Conservation (phyloP, 2,888 invertebrate species). For the Cephalotes varians region DNA sequence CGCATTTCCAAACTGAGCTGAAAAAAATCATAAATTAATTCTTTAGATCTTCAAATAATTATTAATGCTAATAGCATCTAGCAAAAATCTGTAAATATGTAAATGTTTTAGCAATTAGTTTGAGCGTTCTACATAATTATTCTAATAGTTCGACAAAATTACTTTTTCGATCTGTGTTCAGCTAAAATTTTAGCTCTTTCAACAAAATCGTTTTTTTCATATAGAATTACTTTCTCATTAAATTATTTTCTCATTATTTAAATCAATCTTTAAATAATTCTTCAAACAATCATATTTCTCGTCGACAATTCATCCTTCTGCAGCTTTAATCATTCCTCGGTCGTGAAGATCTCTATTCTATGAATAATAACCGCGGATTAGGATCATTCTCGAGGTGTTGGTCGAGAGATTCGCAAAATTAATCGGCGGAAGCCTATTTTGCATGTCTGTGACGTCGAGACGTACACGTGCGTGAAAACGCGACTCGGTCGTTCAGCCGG, state of each 20-base stretch:
- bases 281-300: not conserved
- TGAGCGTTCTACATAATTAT: too few relatives aligned
- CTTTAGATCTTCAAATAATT: too few relatives aligned
- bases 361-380: not conserved
- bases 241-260: conserved; percentile 12
- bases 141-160: too few relatives aligned
- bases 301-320: not conserved
- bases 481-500: conserved; percentile 29
- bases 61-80: too few relatives aligned
- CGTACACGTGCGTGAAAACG: conserved; percentile 20
- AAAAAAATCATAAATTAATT: too few relatives aligned
- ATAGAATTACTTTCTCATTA: too few relatives aligned
- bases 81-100: too few relatives aligned
- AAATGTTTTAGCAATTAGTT: too few relatives aligned
- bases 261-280: not conserved
- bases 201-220: too few relatives aligned
- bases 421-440: conserved; percentile 42
- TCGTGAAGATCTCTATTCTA: not conserved
- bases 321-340: not conserved
- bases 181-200: too few relatives aligned
- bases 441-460: conserved; percentile 27
- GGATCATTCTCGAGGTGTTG: conserved; percentile 8
- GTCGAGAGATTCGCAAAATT: conserved; percentile 28
- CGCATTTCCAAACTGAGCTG: too few relatives aligned
- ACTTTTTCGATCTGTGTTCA: too few relatives aligned